Evolutionary conservation across 2,888 invertebrate species (phyloP), one percentile per base, ranked within the genome.

Genomic region (Agrotis exclamationis): DNA sequence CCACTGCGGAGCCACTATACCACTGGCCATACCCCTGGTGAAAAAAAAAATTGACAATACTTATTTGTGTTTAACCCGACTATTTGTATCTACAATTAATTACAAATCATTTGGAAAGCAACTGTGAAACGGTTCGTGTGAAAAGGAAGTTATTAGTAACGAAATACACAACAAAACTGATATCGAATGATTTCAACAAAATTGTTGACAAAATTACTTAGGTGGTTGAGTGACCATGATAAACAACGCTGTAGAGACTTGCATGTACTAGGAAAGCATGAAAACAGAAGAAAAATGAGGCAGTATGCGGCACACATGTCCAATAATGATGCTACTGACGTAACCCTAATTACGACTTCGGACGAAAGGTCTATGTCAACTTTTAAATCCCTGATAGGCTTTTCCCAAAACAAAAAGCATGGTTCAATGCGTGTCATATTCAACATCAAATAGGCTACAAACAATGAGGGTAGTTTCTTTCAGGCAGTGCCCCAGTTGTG

Each of bases 401-500:
- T 57, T 33, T n/a, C 13, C 16, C 2, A 20, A 50, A 48, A 33
- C 7, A 58, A 53, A 63, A 39, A 63, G 56, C 47, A 60, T 39
- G 7, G 6, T 45, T 20, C 6, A 13, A 56, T 56, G 70, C 60
- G 50, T 75, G 66, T 68, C 68, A 80, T 70, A 65, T 83, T 70
- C 68, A 80, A 57, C 48, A 44, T 53, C 51, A 63, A 76, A 75
- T 68, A 70, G 64, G 60, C 57, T 63, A 56, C 64, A 69, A 76
- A 81, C 79, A 83, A 83, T 85, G 56, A 71, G 71, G 54, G 72
- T 73, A 67, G 73, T 80, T 83, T 83, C 85, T 83, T 83, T 83
- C 85, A 85, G 75, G 57, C 77, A 69, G 68, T 54, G 85, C 80
- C 86, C 91, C 86, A 92, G 90, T 94, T 92, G 87, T 86, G 88